Evolutionary conservation across 2,797 vertebrate genomes (phyloP).

Genomic region (Limnodromus scolopaceus): DNA sequence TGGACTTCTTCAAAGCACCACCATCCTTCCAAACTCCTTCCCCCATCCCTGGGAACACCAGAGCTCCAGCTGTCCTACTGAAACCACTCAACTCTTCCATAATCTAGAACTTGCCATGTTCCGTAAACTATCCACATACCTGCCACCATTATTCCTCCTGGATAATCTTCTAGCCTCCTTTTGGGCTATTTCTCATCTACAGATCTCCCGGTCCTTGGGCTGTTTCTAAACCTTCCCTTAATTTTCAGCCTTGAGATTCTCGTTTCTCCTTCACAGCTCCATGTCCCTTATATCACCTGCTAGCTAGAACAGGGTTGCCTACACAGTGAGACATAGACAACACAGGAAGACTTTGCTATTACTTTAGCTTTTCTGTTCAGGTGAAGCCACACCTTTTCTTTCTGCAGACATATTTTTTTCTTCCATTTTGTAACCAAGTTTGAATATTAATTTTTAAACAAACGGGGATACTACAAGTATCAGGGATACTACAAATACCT

Average conservation of each 20-base stretch:
- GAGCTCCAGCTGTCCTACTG: not conserved
- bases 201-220: not conserved
- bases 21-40: not conserved
- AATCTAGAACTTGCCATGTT: not conserved
- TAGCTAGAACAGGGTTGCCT: not conserved
- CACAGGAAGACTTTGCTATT: accelerated
- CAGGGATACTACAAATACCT: not conserved
- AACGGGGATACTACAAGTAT: not conserved
- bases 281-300: not conserved
- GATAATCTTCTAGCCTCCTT: not conserved
- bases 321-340: not conserved
- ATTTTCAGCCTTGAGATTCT: not conserved
- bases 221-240: not conserved
- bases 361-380: not conserved
- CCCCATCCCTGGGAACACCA: accelerated
- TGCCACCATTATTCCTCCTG: not conserved
- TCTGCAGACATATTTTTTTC: accelerated
- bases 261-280: not conserved
- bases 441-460: not conserved
- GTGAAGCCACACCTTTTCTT: not conserved
- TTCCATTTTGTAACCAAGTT: not conserved
- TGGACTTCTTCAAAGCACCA: not conserved
- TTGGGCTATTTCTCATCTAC: not conserved
- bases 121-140: not conserved
- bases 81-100: not conserved